Evolutionary conservation across 2,797 vertebrate genomes (phyloP).

Genomic region (Hemitrygon akajei): DNA sequence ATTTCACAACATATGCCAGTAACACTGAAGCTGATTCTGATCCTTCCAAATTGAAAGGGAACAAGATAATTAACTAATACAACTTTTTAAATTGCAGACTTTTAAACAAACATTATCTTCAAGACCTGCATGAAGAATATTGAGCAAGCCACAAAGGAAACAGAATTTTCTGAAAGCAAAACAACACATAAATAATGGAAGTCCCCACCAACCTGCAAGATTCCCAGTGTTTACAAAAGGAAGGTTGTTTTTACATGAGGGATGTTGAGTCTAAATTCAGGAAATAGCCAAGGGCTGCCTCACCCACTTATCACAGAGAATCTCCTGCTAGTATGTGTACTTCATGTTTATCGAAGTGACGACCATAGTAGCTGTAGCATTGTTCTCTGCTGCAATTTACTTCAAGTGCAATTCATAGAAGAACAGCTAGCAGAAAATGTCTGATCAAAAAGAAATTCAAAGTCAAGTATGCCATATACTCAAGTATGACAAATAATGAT

Average conservation of each 20-base stretch:
- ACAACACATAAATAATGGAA: neutral
- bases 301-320: neutral
- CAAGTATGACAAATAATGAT: too few species aligned
- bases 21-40: too few species aligned
- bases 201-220: neutral
- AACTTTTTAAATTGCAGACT: neutral
- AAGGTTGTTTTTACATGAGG: too few species aligned
- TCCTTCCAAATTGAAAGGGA: too few species aligned
- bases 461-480: neutral
- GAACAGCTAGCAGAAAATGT: neutral
- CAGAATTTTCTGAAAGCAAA: neutral
- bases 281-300: neutral
- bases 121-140: neutral
- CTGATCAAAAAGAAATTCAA: neutral
- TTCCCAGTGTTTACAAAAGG: neutral
- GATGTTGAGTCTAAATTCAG: neutral
- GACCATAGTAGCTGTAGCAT: neutral
- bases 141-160: neutral
- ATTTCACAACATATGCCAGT: too few species aligned
- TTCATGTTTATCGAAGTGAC: neutral
- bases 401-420: neutral
- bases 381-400: neutral
- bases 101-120: neutral
- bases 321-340: neutral
- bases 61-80: neutral